These are phyloP conservation scores for Morphnarchus princeps DNA, from an alignment of 2,113 vertebrate genomes.

Conservation along the genomic window DNA sequence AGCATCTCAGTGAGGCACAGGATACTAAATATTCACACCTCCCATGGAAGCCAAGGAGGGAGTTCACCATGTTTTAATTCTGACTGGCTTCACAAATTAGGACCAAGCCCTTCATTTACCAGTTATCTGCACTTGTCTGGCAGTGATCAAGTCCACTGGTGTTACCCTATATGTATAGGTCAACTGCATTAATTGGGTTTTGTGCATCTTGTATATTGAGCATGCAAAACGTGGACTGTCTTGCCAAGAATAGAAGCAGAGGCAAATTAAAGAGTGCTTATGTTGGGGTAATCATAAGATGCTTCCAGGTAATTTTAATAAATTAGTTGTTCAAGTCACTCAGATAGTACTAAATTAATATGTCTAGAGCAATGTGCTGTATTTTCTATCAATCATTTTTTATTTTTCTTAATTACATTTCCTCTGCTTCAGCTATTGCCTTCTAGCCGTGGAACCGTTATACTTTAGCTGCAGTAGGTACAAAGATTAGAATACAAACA, in stretches of 20 bases:
- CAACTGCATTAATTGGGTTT: slow-evolving; percentile 41
- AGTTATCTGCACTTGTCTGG: not conserved
- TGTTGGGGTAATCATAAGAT: slow-evolving; percentile 53
- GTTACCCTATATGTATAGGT: slow-evolving; percentile 26
- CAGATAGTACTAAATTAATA: slow-evolving; percentile 40
- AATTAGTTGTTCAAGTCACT: slow-evolving; percentile 45
- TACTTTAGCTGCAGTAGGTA: slow-evolving; percentile 36
- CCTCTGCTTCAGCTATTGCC: slow-evolving; percentile 37
- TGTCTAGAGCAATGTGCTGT: slow-evolving; percentile 36
- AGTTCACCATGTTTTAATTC: not conserved
- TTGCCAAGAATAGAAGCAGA: slow-evolving; percentile 41
- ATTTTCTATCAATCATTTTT: slow-evolving; percentile 57
- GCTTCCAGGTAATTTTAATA: slow-evolving; percentile 61
- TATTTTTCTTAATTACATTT: slow-evolving; percentile 61
- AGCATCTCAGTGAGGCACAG: not conserved
- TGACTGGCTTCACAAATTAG: slow-evolving; percentile 12
- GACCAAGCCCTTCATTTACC: not conserved
- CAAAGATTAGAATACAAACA: slow-evolving; percentile 44
- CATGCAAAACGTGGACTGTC: not conserved
- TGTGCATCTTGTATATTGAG: not conserved
- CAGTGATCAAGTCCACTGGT: not conserved
- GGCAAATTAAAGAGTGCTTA: slow-evolving; percentile 54
- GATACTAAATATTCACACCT: not conserved
- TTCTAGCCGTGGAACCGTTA: slow-evolving; percentile 6
- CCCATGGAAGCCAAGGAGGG: not conserved